A percentile compares a stretch with the other conserved stretches of the same genome.
Conservation (phyloP, 1,140 invertebrate genomes). For the Paramacrobiotus metropolitanus region DNA sequence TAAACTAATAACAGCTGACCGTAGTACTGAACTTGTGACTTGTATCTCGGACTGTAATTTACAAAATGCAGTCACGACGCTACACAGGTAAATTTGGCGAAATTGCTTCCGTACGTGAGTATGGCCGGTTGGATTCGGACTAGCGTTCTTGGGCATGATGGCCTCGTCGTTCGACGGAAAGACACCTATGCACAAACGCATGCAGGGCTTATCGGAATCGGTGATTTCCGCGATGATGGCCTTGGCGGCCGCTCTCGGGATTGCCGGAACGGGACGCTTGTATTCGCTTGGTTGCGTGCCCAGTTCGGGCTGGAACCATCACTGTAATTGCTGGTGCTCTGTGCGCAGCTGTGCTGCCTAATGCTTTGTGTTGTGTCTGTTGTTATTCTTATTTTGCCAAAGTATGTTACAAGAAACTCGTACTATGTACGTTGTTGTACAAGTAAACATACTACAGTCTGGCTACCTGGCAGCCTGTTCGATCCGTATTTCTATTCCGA, state of each 20-base stretch:
- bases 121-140: conserved; percentile 24
- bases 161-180: conserved; percentile 31
- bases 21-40: too few relatives aligned
- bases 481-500: conserved; percentile 16
- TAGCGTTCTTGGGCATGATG: conserved; percentile 30
- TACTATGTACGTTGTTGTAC: too few relatives aligned
- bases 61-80: too few relatives aligned
- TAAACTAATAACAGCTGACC: too few relatives aligned
- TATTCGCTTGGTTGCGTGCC: conserved; percentile 22
- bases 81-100: too few relatives aligned
- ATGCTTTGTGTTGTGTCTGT: conserved; percentile 27
- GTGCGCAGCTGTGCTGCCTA: conserved; percentile 19
- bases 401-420: too few relatives aligned
- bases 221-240: conserved; percentile 24
- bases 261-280: conserved; percentile 25
- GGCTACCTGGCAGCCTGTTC: conserved; percentile 30
- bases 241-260: conserved; percentile 25
- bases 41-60: too few relatives aligned
- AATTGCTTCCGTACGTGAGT: conserved; percentile 25
- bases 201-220: conserved; percentile 21
- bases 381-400: too few relatives aligned
- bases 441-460: too few relatives aligned
- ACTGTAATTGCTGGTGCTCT: conserved; percentile 12
- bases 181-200: conserved; percentile 16
- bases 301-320: conserved; percentile 22